These are phyloP conservation scores for Brachionus sp. DNA, from an alignment of 1,140 invertebrate species.

Conservation along the genomic window DNA sequence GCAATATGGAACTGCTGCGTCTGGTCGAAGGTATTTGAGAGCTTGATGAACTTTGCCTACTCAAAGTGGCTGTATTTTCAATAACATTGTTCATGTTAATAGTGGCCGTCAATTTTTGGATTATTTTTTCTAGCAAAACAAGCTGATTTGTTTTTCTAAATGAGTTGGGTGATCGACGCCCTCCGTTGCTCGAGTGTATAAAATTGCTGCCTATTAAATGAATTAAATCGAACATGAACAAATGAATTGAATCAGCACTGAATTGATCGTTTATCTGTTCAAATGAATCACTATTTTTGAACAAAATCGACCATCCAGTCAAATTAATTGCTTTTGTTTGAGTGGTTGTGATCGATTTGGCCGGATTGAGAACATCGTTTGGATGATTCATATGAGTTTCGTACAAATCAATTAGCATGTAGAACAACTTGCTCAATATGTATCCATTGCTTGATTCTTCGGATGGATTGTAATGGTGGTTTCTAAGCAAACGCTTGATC, in stretches of 20 bases:
- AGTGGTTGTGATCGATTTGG: not conserved
- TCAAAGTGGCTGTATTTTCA: constrained; percentile 12
- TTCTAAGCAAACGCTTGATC: constrained; percentile 17
- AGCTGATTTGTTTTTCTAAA: constrained; percentile 23
- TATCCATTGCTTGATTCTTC: constrained; percentile 20
- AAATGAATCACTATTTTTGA: constrained; percentile 15
- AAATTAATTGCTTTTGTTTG: not conserved
- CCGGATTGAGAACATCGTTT: constrained; percentile 24
- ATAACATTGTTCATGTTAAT: constrained; percentile 8
- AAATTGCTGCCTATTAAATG: constrained; percentile 43
- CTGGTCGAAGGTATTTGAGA: constrained; percentile 23
- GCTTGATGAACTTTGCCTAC: not conserved
- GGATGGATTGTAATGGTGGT: constrained; percentile 7
- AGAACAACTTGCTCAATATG: constrained; percentile 11
- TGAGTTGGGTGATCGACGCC: not conserved
- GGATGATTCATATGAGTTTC: constrained; percentile 40
- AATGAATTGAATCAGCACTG: constrained; percentile 27
- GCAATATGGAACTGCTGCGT: constrained; percentile 10
- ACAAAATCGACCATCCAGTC: constrained; percentile 20
- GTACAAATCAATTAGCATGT: constrained; percentile 43
- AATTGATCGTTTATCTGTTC: constrained; percentile 13
- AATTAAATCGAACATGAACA: constrained; percentile 41
- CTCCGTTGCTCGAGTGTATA: not conserved
- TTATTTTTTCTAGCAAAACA: constrained; percentile 37
- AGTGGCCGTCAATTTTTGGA: constrained; percentile 28